Evolutionary conservation across 1,140 invertebrate species (phyloP), one percentile per base, ranked within the genome.

Genomic region (Scaptomyza pallida): DNA sequence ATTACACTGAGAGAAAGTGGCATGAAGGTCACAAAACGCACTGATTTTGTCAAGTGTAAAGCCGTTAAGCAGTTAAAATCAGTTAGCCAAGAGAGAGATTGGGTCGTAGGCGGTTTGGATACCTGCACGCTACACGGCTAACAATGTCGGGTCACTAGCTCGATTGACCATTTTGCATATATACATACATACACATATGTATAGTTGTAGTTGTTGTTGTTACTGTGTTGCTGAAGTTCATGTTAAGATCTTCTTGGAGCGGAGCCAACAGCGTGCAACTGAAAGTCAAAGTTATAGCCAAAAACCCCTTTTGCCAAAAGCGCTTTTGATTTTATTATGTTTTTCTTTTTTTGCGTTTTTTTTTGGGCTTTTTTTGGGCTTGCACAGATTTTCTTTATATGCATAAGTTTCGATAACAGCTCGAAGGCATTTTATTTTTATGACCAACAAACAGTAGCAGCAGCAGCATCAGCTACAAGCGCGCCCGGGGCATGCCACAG

Each of bases 371-470:
- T 13, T 41, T 56, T 56, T 43, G 52, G 54, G 23, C n/a, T 9
- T 37, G 33, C 33, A 52, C 23, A 62, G 21, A 64, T 43, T 64
- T 43, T 40, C 43, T 47, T 56, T 40, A 23, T 64, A 33, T 56
- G 37, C 52, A 71, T 64, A 71, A 73, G 72, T 65, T 77, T 71
- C 77, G 82, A 86, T 85, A 86, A 77, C 80, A 54, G 40, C 80
- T 76, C 68, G 54, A 75, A 57, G 77, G 82, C 74, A 81, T 88
- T 81, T 88, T 81, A 88, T 86, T 67, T 85, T 86, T 88, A 82
- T 78, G 63, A 65, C 56, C 64, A 78, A 59, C 69, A 61, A 54
- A n/a, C n/a, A n/a, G n/a, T n/a, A n/a, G n/a, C 10, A 54, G 35
- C n/a, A 30, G 33, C 48, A 50, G 5, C 43, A 41, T 48, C 73